Percentiles rank a stretch among this genome's conserved stretches.
Evolutionary conservation across 2,113 vertebrate species (phyloP).

Genomic region (Pagrus major): DNA sequence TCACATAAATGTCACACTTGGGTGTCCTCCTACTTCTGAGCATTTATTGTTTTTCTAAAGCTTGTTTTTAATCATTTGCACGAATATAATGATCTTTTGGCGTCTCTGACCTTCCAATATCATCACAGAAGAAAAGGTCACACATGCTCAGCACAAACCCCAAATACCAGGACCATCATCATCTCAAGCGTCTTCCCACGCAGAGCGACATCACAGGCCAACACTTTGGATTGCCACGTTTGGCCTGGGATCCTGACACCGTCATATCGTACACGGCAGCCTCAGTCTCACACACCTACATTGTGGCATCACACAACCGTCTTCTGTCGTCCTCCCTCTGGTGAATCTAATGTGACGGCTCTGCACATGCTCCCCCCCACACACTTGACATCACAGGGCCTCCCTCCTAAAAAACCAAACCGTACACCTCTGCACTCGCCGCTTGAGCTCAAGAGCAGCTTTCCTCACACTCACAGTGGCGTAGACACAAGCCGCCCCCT

Average conservation of each 20-base stretch:
- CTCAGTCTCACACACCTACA: slow-evolving; percentile 37
- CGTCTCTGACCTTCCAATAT: neutral
- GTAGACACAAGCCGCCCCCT: slow-evolving; percentile 35
- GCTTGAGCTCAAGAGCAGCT: slow-evolving; percentile 12
- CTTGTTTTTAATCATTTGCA: neutral
- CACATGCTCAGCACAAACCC: slow-evolving; percentile 13
- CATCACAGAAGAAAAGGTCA: slow-evolving; percentile 49
- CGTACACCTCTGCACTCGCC: slow-evolving; percentile 1
- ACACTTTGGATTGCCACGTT: slow-evolving; percentile 35
- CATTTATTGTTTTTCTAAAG: neutral
- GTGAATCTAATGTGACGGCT: slow-evolving; percentile 16
- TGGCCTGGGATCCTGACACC: slow-evolving; percentile 11
- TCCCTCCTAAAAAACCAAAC: slow-evolving; percentile 51
- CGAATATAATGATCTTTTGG: neutral
- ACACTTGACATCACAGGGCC: slow-evolving; percentile 67
- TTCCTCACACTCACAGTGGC: slow-evolving; percentile 5
- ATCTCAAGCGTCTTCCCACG: slow-evolving; percentile 34
- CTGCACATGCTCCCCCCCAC: slow-evolving; percentile 18
- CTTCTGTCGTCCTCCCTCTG: neutral
- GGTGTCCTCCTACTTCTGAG: neutral
- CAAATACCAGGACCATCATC: slow-evolving; percentile 52
- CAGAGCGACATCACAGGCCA: slow-evolving; percentile 26
- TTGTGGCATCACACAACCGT: slow-evolving; percentile 13
- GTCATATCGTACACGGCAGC: slow-evolving; percentile 22
- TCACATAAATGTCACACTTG: neutral